These are phyloP conservation scores for Patella depressa DNA, from an alignment of 2,888 invertebrate species.

Conservation along the genomic window DNA sequence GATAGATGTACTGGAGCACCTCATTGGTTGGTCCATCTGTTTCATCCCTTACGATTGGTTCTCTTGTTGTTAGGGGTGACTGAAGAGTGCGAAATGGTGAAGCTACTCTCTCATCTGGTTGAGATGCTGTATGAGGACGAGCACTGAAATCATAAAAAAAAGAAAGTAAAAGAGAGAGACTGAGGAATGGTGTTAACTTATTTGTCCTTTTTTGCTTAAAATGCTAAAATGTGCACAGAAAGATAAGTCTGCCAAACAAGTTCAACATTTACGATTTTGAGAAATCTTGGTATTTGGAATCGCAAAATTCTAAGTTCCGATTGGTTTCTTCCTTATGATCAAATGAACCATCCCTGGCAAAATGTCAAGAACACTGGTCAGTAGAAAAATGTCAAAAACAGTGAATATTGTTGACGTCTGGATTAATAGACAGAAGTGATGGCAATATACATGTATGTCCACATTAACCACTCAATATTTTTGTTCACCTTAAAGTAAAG, in stretches of 20 bases:
- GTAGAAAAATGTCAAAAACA: too few relatives aligned
- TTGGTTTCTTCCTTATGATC: too few relatives aligned
- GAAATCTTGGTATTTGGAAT: too few relatives aligned
- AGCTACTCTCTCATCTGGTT: slow-evolving; percentile 62
- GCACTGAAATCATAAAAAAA: slow-evolving; percentile 47
- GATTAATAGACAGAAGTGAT: too few relatives aligned
- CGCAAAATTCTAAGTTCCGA: too few relatives aligned
- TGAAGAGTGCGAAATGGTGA: slow-evolving; percentile 59
- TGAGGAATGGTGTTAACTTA: not conserved
- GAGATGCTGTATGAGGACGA: slow-evolving; percentile 64
- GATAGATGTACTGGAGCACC: slow-evolving; percentile 60
- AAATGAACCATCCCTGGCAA: too few relatives aligned
- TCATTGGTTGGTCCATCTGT: slow-evolving; percentile 41
- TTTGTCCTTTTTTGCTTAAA: not conserved
- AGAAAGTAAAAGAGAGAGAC: not conserved
- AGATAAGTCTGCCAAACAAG: not conserved
- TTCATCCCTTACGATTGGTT: slow-evolving; percentile 47
- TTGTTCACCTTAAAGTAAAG: slow-evolving; percentile 59
- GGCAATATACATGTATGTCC: too few relatives aligned
- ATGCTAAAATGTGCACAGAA: not conserved
- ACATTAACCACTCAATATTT: too few relatives aligned
- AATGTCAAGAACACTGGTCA: too few relatives aligned
- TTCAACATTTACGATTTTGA: too few relatives aligned
- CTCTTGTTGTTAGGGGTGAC: slow-evolving; percentile 60
- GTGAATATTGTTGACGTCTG: too few relatives aligned